Evolutionary conservation across 64 coral and sea anemone species (phyloP), one percentile per base, ranked within the genome.

Genomic region (Acropora tenuis): DNA sequence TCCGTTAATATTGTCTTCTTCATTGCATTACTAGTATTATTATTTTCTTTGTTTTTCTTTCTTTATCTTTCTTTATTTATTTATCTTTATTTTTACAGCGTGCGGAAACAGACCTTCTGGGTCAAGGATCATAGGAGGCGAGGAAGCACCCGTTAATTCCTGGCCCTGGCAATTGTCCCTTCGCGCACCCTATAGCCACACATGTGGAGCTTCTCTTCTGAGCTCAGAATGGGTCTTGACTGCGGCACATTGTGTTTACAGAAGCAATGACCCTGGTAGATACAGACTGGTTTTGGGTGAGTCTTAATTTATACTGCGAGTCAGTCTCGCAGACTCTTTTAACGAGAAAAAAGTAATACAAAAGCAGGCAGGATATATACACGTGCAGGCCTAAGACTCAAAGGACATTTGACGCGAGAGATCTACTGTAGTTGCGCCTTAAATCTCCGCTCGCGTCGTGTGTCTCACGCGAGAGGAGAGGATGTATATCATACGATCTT

Each of bases 91-190:
- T 69, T 30, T 18, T 47, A 69, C 65, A 85, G 82, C 48, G 55
- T 96, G 94, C 42, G 87, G 94, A 1, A 74, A 67, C 43, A 88
- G 58, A 49, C 77, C 84, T 15, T 43, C n/a, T 7, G 90, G 86
- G 10, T 78, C 73, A 11, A 90, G 94, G 11, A 93, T 96, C 12
- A 75, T 92, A 1, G 90, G 90, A 19, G 94, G 94, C 6, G 80
- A 96, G 20, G 68, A 84, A 20, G 94, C 94, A 2, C 8, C 1
- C 2, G 83, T 69, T 18, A 91, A 95, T 50, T 95, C 94, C 1
- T 95, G 94, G 83, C 94, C 94, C 43, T 95, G 93, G 93, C 94
- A 95, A 76, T 43, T 84, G 16, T 95, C 94, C 3, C 65, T 96
- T 15, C 75, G 74, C 49, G 20, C 47, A 1, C 3, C 74, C 45